Evolutionary conservation across 2,113 vertebrate species (phyloP).

Genomic region (Poeciliopsis occidentalis): DNA sequence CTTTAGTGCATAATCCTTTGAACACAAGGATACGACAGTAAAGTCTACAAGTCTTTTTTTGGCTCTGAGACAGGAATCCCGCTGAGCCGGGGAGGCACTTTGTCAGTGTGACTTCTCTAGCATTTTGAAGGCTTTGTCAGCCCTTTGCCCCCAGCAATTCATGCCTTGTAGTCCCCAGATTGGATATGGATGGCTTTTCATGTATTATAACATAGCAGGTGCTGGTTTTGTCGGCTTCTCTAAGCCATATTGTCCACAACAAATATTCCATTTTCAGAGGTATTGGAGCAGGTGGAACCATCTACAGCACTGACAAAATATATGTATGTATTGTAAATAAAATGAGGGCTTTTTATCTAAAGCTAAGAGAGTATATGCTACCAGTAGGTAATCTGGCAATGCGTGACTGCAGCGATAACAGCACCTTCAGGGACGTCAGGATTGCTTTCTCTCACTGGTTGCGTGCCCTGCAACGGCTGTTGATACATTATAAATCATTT

Average conservation of each 20-base stretch:
- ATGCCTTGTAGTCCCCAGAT: constrained; percentile 57
- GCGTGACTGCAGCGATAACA: constrained; percentile 55
- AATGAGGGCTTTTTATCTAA: constrained; percentile 14
- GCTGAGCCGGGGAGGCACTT: constrained; percentile 27
- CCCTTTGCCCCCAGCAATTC: constrained; percentile 35
- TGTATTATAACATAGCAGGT: constrained; percentile 56
- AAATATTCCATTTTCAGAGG: constrained; percentile 23
- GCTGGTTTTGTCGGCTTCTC: constrained; percentile 20
- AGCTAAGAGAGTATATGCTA: constrained; percentile 26
- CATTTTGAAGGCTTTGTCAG: constrained; percentile 42
- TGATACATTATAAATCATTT: constrained; percentile 83
- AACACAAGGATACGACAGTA: neutral
- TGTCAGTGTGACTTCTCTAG: constrained; percentile 42
- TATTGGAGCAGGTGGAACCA: constrained; percentile 14
- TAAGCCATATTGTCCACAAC: constrained; percentile 37
- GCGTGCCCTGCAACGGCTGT: constrained; percentile 58
- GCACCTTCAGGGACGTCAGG: constrained; percentile 72
- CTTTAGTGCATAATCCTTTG: neutral
- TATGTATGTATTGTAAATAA: constrained; percentile 30
- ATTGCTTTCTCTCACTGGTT: constrained; percentile 73
- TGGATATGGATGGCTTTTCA: constrained; percentile 57
- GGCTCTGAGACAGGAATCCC: constrained; percentile 8
- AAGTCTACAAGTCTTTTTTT: constrained; percentile 11
- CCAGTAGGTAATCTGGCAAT: constrained; percentile 35
- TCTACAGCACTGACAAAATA: constrained; percentile 30